Base-by-base conservation (phyloP, 1,140 invertebrate species). In the Catajapyx aquilonaris region DNA sequence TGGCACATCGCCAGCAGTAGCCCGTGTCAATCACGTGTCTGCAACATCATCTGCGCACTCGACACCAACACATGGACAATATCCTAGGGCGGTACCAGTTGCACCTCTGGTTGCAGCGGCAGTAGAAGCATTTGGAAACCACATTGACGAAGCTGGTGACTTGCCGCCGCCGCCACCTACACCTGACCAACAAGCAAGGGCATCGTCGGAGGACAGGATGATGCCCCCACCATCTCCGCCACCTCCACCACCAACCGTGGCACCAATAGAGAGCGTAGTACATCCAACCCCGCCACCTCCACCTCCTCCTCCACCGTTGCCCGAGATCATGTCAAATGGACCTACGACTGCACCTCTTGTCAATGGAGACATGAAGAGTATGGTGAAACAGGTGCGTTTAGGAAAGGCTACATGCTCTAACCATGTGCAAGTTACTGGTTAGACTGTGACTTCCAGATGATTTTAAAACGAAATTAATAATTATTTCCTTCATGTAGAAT, bases 141-240 rank as follows among this genome's bases (percentile, higher is more conserved):
- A 11, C 39, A 31, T 9, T 28, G 37, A 20, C 33, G 46, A 48
- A 11, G 48, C 48, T 22, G 44, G 51, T 31, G 51, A 60, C 21
- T 64, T 75, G 19, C 73, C 73, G 2, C 70, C 69, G 4, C 72
- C 75, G n/a, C 66, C 69, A 17, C 63, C 62, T 10, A 59, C 57
- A 39, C 54, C 54, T 20, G 45, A 50, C 38, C 41, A 45, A 21
- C 21, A 39, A 19, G n/a, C n/a, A n/a, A 34, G 37, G 50, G 41
- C 47, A 59, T 52, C 51, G 59, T 45, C 42, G 53, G n/a, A n/a
- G n/a, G n/a, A n/a, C n/a, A n/a, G n/a, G n/a, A n/a, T n/a, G n/a
- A 45, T 20, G 57, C 65, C 45, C 21, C 44, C 51, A 31, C 67
- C 68, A 4, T 64, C 66, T 9, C 67, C 68, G 4, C 64, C 66